Evolutionary conservation across 2,888 invertebrate genomes (phyloP), one percentile per base, ranked within the genome.

Genomic region (Drosophila atroscutellata): DNA sequence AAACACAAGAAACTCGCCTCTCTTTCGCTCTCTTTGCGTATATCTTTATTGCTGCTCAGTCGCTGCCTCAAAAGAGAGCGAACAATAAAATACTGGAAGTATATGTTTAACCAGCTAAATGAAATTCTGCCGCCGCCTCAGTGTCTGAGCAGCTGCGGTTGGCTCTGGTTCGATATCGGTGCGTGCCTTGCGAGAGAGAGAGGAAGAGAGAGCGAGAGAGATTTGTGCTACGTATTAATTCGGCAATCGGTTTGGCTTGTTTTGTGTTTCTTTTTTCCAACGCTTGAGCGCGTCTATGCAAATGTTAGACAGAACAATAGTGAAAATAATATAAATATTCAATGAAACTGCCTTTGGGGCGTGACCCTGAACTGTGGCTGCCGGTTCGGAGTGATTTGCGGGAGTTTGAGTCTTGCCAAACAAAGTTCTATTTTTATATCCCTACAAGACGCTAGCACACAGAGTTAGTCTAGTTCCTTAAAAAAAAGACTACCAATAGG

Each of bases 81-180:
- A 24, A 67, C 37, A 60, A 54, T 18, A 26, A 65, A 72, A 63
- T 60, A 71, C 83, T 89, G 86, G 90, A 86, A 75, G 75, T 81
- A 39, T 62, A 64, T 71, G 65, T 58, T 62, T 42, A 47, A 49
- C 59, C 39, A 59, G 60, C 24, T 3, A 30, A 30, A 20, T 24
- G 7, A 52, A 80, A 56, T 75, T 51, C 73, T 61, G 62, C 55
- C 59, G 84, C 59, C 78, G 89, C 81, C 85, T 81, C 75, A 86
- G 86, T 86, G 73, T 81, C 82, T 85, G 62, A 86, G 68, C 68
- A 84, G 73, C 54, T 73, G 65, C 82, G 85, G 90, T 80, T 63
- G 59, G 26, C 26, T 55, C n/a, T 28, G 39, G 49, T 67, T 39
- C 57, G 55, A 13, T 47, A 45, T 59, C 5, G 32, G 8, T 51